phyloP scores from a whole-genome alignment of 2,113 vertebrate genomes.

The Typhlomys cinereus region DNA sequence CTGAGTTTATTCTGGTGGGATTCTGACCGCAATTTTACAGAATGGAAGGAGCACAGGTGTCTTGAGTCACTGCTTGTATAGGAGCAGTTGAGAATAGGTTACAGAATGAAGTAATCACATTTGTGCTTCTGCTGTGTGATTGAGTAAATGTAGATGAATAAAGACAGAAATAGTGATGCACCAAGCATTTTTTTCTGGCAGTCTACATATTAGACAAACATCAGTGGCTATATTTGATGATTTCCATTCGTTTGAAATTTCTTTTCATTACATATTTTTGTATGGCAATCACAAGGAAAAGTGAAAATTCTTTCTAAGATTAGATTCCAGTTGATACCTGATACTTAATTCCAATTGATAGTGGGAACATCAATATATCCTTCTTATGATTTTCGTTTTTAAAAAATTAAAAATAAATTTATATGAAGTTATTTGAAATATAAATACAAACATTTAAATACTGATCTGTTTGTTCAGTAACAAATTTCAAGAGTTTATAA shows the following conservation, averaged over 20 bases:
- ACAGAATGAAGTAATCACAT: background rate
- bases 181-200: background rate
- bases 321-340: background rate
- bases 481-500: background rate
- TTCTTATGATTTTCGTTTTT: background rate
- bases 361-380: background rate
- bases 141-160: background rate
- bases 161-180: background rate
- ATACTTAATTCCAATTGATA: too few relatives aligned
- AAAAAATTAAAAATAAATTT: conserved; percentile 29
- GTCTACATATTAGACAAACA: background rate
- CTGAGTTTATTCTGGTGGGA: background rate
- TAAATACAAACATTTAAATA: background rate
- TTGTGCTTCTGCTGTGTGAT: conserved; percentile 1
- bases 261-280: background rate
- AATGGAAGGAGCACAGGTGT: background rate
- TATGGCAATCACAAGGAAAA: conserved; percentile 23
- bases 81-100: background rate
- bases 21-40: background rate
- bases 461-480: background rate
- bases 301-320: background rate
- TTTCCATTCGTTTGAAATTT: background rate
- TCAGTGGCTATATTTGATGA: background rate
- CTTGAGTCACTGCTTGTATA: background rate
- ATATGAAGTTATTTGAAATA: background rate